A percentile compares a stretch with the other conserved stretches of the same genome.
Evolutionary conservation across 64 coral and sea anemone genomes (phyloP).

Genomic region (Actinia tenebrosa): DNA sequence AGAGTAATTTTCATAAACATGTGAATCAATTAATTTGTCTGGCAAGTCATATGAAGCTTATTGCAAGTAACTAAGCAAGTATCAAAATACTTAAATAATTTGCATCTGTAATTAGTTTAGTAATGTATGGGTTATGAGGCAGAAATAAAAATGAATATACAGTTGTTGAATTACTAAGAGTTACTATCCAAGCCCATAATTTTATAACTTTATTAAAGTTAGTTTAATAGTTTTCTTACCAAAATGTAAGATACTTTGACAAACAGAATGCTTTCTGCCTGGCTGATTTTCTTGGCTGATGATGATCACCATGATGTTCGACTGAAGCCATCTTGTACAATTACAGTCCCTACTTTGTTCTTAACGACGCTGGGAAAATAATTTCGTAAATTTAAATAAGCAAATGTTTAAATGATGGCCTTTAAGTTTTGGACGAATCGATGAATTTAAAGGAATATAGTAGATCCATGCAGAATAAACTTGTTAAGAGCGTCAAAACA

Average conservation of each 20-base stretch:
- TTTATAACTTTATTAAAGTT: too few species aligned
- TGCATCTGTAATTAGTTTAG: too few species aligned
- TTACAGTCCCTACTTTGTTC: neutral
- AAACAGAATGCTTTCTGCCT: conserved; percentile 15
- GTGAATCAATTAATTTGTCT: too few species aligned
- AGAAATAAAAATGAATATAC: neutral
- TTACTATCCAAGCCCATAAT: neutral
- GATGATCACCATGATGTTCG: neutral
- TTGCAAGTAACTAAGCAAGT: too few species aligned
- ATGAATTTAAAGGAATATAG: too few species aligned
- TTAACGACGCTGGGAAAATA: neutral
- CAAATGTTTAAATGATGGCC: too few species aligned
- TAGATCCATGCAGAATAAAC: too few species aligned
- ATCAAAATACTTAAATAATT: too few species aligned
- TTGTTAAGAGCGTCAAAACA: too few species aligned
- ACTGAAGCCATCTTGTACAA: neutral
- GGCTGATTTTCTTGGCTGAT: neutral
- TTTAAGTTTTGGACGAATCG: too few species aligned
- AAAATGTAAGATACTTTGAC: neutral
- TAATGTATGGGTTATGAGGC: neutral
- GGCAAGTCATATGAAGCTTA: too few species aligned
- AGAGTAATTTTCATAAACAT: too few species aligned
- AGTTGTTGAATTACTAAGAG: neutral
- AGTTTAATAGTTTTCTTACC: neutral
- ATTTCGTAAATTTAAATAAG: neutral